These are phyloP conservation scores for Platysteira castanea DNA, from an alignment of 2,113 vertebrate genomes.

Conservation along the genomic window DNA sequence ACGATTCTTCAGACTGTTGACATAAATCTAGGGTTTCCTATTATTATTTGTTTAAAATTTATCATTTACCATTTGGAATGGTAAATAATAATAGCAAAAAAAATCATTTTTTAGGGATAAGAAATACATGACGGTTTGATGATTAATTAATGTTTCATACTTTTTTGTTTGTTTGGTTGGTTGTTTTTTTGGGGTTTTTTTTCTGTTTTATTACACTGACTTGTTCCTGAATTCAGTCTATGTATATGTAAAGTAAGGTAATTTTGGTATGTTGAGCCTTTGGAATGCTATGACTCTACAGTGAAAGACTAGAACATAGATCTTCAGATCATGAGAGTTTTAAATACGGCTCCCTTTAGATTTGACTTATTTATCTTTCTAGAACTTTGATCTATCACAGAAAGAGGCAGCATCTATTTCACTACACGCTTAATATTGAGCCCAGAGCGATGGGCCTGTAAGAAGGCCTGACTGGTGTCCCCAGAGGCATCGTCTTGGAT, in stretches of 20 bases:
- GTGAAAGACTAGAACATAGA: not conserved
- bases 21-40: not conserved
- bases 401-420: not conserved
- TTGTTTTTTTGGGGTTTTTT: no score
- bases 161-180: not conserved
- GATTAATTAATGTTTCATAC: not conserved
- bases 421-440: not conserved
- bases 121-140: not conserved
- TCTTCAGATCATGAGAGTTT: not conserved
- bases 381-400: not conserved
- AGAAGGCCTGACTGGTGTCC: not conserved
- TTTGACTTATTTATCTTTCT: not conserved
- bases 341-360: not conserved
- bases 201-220: not conserved
- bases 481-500: not conserved
- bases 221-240: not conserved
- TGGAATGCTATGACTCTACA: not conserved
- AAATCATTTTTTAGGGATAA: not conserved
- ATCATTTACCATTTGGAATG: not conserved
- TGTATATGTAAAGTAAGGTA: not conserved
- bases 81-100: not conserved
- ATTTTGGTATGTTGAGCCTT: not conserved
- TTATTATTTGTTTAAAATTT: not conserved
- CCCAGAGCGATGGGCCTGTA: fast-evolving
- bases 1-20: not conserved